Evolutionary conservation across 2,888 invertebrate genomes (phyloP).

Genomic region (Sarcophaga subvicina): DNA sequence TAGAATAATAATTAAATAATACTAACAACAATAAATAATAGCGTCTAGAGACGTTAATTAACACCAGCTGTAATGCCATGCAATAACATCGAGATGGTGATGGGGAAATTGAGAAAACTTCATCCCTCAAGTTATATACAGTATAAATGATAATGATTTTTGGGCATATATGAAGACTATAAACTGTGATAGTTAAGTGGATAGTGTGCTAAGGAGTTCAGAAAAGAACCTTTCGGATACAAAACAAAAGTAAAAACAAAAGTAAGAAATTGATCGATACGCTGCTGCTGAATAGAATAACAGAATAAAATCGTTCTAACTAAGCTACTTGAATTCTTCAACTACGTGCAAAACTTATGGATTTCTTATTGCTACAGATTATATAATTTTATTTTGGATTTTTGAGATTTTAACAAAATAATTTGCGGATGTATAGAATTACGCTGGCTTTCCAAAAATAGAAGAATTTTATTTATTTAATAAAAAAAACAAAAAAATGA

Average conservation of each 20-base stretch:
- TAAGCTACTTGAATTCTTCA: too few species aligned
- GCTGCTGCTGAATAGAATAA: too few species aligned
- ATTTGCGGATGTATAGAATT: conserved; percentile 11
- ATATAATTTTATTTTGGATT: not conserved
- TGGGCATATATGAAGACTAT: too few species aligned
- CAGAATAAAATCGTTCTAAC: too few species aligned
- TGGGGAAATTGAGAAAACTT: conserved; percentile 29
- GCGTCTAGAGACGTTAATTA: conserved; percentile 52
- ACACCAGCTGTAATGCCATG: conserved; percentile 28
- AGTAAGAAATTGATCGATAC: too few species aligned
- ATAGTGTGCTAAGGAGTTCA: too few species aligned
- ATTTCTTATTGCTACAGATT: not conserved
- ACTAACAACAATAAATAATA: conserved; percentile 56
- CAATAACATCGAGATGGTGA: conserved; percentile 24
- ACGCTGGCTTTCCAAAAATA: not conserved
- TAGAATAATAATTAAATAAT: conserved; percentile 51
- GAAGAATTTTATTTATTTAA: too few species aligned
- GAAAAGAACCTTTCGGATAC: too few species aligned
- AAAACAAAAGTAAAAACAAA: too few species aligned
- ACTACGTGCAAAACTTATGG: too few species aligned
- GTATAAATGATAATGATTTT: not conserved
- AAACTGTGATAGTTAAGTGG: too few species aligned
- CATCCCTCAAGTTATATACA: not conserved
- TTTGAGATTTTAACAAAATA: not conserved
- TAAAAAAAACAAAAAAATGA: not conserved